Evolutionary conservation across 2,888 invertebrate species (phyloP).

Genomic region (Lepidocyrtinus sp.): DNA sequence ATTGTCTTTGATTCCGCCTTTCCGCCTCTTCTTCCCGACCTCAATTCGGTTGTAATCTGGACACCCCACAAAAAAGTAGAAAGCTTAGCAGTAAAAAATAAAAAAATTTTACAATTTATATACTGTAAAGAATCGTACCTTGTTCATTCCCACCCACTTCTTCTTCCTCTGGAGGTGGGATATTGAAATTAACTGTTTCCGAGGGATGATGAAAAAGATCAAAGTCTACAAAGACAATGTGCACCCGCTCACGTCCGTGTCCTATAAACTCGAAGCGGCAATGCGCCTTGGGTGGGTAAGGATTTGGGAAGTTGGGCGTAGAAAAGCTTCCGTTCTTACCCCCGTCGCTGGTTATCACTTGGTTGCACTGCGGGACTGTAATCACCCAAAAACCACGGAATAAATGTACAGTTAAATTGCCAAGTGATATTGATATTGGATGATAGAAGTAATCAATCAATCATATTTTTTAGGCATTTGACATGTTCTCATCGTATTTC

Average conservation of each 20-base stretch:
- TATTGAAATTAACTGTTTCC: slow-evolving; percentile 50
- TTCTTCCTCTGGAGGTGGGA: slow-evolving; percentile 19
- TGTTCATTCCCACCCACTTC: not conserved
- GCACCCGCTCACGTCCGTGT: slow-evolving; percentile 86
- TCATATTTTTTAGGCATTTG: slow-evolving; percentile 38
- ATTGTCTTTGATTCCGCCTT: slow-evolving; percentile 44
- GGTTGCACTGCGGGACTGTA: slow-evolving; percentile 63
- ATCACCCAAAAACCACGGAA: too few relatives aligned
- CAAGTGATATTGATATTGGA: not conserved
- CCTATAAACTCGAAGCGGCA: slow-evolving; percentile 94
- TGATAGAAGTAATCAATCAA: slow-evolving; percentile 45
- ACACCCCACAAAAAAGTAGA: too few relatives aligned
- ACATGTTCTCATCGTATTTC: slow-evolving; percentile 29
- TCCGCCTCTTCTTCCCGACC: slow-evolving; percentile 33
- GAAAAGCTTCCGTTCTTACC: slow-evolving; percentile 85
- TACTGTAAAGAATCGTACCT: too few relatives aligned
- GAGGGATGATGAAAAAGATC: slow-evolving; percentile 79
- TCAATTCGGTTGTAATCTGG: slow-evolving; percentile 29
- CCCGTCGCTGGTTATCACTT: slow-evolving; percentile 59
- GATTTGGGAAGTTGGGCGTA: slow-evolving; percentile 88
- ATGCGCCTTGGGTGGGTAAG: slow-evolving; percentile 84
- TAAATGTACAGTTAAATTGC: not conserved
- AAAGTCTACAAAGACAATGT: slow-evolving; percentile 88
- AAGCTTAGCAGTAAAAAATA: not conserved
- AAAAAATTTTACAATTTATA: not conserved